A percentile compares a stretch with the other conserved stretches of the same genome.
phyloP scores from a whole-genome alignment of 2,113 vertebrate species.

The Crypturellus undulatus region DNA sequence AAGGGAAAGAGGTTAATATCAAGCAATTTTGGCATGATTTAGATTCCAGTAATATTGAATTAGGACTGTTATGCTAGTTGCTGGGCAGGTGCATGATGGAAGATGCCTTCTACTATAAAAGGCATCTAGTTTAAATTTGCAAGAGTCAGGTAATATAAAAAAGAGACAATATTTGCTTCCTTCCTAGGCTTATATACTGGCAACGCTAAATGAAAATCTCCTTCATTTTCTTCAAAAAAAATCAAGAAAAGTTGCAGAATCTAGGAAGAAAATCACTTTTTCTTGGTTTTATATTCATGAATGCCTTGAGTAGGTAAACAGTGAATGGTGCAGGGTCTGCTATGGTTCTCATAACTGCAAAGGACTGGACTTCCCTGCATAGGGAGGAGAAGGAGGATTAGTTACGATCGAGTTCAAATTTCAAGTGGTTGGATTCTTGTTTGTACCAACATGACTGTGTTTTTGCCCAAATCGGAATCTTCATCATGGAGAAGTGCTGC shows the following conservation, averaged over 20 bases:
- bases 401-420: not conserved
- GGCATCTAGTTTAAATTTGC: not conserved
- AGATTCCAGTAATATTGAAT: not conserved
- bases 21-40: not conserved
- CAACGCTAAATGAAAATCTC: not conserved
- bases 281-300: not conserved
- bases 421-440: not conserved
- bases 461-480: not conserved
- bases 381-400: not conserved
- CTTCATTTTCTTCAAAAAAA: not conserved
- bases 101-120: not conserved
- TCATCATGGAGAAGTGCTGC: not conserved
- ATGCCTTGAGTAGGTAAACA: not conserved
- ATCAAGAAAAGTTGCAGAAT: not conserved
- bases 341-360: not conserved
- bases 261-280: not conserved
- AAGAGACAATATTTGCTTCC: not conserved
- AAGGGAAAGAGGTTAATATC: not conserved
- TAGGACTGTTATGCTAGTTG: not conserved
- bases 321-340: not conserved
- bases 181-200: not conserved
- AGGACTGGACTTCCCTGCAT: not conserved
- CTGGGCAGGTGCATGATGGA: not conserved
- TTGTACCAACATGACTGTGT: not conserved
- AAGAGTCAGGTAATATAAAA: not conserved